Evolutionary conservation across 1,140 invertebrate genomes (phyloP), one percentile per base, ranked within the genome.

Genomic region (Sogatella furcifera): DNA sequence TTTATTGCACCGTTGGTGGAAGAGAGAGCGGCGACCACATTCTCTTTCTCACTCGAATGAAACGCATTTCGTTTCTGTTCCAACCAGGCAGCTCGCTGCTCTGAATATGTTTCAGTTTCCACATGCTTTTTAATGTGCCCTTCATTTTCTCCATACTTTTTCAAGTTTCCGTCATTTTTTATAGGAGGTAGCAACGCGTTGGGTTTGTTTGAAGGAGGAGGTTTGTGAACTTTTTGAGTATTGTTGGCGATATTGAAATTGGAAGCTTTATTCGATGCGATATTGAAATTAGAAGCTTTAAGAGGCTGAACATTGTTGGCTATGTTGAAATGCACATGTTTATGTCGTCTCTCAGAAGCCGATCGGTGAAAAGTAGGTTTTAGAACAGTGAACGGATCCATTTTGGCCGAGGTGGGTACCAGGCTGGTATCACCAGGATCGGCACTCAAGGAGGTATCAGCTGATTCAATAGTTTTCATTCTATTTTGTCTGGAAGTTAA

Each of bases 381-480:
- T 0, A 64, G 43, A 19, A 66, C 28, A 42, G 10, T n/a, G 19
- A 41, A 2, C 69, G 71, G 63, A 71, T 76, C 72, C 52, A 81
- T 69, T 69, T 78, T 81, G 21, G 72, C 71, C 44, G 77, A 75
- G 55, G 81, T 81, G 6, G 77, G 69, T 21, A 79, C 68, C 46
- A 81, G 72, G 64, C 77, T 77, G 17, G 74, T 73, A 55, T 81
- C 79, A 0, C 78, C 79, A 24, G 72, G 69, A 65, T 79, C 79
- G 5, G 78, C 78, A n/a, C 77, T 78, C 58, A 79, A 68, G 9
- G 78, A 79, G 64, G 77, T 76, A 66, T 81, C 78, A 9, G 78
- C 65, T 58, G 79, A 76, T 65, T 79, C 74, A 60, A 77, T 76
- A 0, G 74, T 69, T 57, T 74, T 71, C 52, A 70, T 44, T 28